phyloP scores from a whole-genome alignment of 2,888 invertebrate species.

The Pterostichus niger region DNA sequence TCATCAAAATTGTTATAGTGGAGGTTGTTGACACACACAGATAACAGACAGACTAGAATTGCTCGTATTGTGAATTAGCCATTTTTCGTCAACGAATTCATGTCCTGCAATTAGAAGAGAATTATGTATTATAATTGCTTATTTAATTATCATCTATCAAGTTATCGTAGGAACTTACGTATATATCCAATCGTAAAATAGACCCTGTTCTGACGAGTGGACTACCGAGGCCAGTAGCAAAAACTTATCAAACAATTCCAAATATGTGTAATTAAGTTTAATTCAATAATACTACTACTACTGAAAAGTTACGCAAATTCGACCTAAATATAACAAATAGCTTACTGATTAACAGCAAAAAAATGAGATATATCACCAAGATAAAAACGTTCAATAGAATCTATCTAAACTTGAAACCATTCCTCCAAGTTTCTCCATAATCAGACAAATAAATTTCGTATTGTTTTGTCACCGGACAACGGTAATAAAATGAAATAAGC shows the following conservation, averaged over 20 bases:
- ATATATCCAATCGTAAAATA: no score
- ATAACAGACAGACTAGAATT: no score
- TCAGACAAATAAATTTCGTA: constrained; percentile 29
- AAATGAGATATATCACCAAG: not conserved
- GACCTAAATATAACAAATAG: constrained; percentile 11
- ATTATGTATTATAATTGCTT: no score
- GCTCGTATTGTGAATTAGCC: no score
- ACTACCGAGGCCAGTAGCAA: no score
- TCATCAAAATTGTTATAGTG: no score
- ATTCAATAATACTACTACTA: not conserved
- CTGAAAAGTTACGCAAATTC: not conserved
- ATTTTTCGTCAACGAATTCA: no score
- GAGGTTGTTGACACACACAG: no score
- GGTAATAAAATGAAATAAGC: constrained; percentile 40
- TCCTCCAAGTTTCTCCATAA: not conserved
- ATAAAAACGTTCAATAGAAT: not conserved
- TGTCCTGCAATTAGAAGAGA: no score
- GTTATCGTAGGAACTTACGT: no score
- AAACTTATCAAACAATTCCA: not conserved
- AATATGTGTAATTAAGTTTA: not conserved
- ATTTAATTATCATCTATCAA: no score
- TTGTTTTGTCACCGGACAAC: constrained; percentile 25
- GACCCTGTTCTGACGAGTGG: no score
- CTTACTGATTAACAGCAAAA: not conserved
- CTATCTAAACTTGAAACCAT: not conserved